Percentiles rank a stretch among this genome's conserved stretches.
These are phyloP conservation scores for Babyrousa celebensis DNA, from an alignment of 2,797 vertebrate species.

Conservation along the genomic window DNA sequence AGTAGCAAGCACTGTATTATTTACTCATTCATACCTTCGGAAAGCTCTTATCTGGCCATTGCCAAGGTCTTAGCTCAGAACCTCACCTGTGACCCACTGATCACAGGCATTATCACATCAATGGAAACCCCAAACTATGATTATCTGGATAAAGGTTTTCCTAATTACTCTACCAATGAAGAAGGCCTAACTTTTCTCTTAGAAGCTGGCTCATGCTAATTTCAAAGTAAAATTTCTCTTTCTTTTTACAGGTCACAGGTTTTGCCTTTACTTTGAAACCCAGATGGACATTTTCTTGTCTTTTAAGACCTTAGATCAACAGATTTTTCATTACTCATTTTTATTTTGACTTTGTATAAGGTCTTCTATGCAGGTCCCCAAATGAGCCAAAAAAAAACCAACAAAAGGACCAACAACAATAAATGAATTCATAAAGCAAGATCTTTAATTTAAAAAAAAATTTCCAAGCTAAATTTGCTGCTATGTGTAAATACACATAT, in stretches of 20 bases:
- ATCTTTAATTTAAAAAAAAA: neutral
- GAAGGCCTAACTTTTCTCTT: slow-evolving; percentile 42
- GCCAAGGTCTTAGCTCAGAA: neutral
- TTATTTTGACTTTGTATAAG: slow-evolving; percentile 49
- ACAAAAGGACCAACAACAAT: slow-evolving; percentile 12
- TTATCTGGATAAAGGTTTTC: slow-evolving; percentile 25
- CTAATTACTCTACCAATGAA: slow-evolving; percentile 32
- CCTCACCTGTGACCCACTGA: neutral
- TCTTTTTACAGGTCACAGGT: neutral
- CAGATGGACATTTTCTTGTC: neutral
- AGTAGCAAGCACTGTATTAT: slow-evolving; percentile 69
- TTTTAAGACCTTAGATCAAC: neutral
- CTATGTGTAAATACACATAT: neutral
- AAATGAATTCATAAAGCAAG: neutral
- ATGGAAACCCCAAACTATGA: neutral
- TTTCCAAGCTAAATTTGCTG: slow-evolving; percentile 17
- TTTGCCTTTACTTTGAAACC: slow-evolving; percentile 52
- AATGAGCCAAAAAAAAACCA: slow-evolving; percentile 62
- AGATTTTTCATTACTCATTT: slow-evolving; percentile 50
- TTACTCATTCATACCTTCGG: slow-evolving; percentile 44
- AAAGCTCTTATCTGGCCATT: neutral
- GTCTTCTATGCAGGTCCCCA: neutral
- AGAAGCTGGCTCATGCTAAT: slow-evolving; percentile 21
- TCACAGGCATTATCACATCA: neutral
- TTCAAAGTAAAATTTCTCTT: slow-evolving; percentile 68